phyloP scores from a whole-genome alignment of 2,888 invertebrate species.

The Xylota sylvarum region DNA sequence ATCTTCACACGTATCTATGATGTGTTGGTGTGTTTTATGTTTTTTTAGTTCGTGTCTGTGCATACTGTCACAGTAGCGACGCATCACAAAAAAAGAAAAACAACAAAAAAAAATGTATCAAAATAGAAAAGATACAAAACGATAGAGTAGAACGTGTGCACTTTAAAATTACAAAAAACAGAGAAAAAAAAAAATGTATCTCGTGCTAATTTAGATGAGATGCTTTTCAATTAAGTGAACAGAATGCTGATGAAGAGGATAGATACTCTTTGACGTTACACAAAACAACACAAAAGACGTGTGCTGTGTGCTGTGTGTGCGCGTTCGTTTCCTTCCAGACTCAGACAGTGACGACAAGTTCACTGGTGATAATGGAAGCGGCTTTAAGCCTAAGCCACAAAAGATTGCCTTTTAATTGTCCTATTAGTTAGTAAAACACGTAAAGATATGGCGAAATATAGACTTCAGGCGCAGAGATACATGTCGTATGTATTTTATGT shows the following conservation, averaged over 20 bases:
- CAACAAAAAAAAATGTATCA: slow-evolving; percentile 32
- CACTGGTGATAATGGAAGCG: slow-evolving; percentile 41
- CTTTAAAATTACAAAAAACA: slow-evolving; percentile 46
- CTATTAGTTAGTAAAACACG: slow-evolving; percentile 72
- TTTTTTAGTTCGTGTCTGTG: slow-evolving; percentile 64
- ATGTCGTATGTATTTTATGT: slow-evolving; percentile 35
- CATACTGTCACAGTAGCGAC: slow-evolving; percentile 30
- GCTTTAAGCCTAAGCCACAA: slow-evolving; percentile 41
- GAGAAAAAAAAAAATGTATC: slow-evolving; percentile 27
- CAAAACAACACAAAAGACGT: slow-evolving; percentile 39
- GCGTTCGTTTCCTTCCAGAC: slow-evolving; percentile 53
- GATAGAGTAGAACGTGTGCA: slow-evolving; percentile 62
- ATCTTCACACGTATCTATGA: slow-evolving; percentile 38
- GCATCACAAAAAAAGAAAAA: too few relatives aligned
- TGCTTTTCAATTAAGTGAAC: slow-evolving; percentile 76
- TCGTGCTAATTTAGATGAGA: slow-evolving; percentile 76
- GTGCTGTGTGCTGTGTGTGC: not conserved
- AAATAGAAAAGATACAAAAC: slow-evolving; percentile 43
- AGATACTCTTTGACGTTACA: slow-evolving; percentile 50
- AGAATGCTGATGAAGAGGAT: slow-evolving; percentile 69
- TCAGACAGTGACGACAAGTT: slow-evolving; percentile 40
- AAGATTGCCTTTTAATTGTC: slow-evolving; percentile 74
- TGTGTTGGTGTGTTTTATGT: not conserved
- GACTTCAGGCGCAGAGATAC: not conserved
- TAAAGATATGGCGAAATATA: slow-evolving; percentile 31